Evolutionary conservation across 2,113 vertebrate genomes (phyloP).

Genomic region (Rhea americana): DNA sequence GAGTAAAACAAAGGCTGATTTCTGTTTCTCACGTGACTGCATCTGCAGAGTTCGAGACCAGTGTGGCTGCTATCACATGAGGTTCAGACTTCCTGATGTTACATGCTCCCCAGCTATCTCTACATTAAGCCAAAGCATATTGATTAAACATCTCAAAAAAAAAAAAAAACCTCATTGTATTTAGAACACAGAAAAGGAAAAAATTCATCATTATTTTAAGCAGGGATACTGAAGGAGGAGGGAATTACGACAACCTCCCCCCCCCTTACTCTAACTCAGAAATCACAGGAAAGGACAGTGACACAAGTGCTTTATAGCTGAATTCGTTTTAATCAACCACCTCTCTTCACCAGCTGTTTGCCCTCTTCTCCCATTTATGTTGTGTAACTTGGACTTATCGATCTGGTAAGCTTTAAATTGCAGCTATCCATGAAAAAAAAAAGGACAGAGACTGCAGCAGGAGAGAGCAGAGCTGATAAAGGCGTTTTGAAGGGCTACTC

Average conservation of each 20-base stretch:
- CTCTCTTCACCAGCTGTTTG: conserved; percentile 40
- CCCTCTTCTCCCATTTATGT: conserved; percentile 24
- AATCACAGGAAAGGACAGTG: not conserved
- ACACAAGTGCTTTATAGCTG: conserved; percentile 16
- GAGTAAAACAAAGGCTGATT: not conserved
- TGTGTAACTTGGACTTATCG: conserved; percentile 11
- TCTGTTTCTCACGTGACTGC: not conserved
- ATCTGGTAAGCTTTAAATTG: conserved; percentile 56
- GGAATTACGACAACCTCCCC: not conserved
- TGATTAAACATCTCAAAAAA: not conserved
- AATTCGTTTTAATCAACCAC: conserved; percentile 35
- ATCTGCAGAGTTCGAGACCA: not conserved
- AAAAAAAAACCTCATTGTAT: not conserved
- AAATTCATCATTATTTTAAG: not conserved
- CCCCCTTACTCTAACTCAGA: not conserved
- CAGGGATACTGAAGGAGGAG: not conserved
- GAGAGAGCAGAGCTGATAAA: not conserved
- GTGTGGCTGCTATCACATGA: not conserved
- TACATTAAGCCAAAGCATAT: not conserved
- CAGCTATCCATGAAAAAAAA: not conserved
- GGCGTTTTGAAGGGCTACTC: conserved; percentile 24
- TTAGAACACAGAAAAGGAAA: not conserved
- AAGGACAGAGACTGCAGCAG: not conserved
- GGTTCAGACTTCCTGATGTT: not conserved
- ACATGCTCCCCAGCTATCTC: not conserved